These are phyloP conservation scores for Choloepus hoffmanni DNA, from an alignment of 2,113 vertebrate genomes.

Conservation along the genomic window DNA sequence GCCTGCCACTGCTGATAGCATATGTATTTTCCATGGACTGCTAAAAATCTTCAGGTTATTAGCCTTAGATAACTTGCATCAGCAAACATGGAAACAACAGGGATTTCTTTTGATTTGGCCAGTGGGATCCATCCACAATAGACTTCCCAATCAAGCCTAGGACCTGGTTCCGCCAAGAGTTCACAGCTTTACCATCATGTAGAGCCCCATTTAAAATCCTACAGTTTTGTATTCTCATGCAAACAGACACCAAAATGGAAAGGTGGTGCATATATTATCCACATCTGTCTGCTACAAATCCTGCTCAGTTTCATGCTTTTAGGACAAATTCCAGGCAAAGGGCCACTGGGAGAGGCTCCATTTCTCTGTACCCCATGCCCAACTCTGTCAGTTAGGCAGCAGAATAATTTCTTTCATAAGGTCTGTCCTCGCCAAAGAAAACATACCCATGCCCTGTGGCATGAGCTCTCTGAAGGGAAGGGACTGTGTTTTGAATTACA, in stretches of 20 bases:
- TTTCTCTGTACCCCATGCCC: conserved; percentile 88
- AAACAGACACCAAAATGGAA: conserved; percentile 82
- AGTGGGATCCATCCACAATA: not conserved
- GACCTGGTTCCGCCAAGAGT: not conserved
- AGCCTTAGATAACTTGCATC: not conserved
- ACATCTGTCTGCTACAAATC: conserved; percentile 86
- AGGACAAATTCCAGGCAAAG: conserved; percentile 88
- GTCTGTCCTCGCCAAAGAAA: conserved; percentile 87
- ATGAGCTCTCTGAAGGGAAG: conserved; percentile 83
- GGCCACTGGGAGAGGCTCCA: conserved; percentile 88
- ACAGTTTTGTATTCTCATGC: conserved; percentile 48
- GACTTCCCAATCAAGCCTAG: not conserved
- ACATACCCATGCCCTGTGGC: conserved; percentile 86
- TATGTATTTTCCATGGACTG: not conserved
- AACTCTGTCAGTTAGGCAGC: conserved; percentile 87
- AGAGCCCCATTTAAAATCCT: not conserved
- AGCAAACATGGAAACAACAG: not conserved
- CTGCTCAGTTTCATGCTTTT: conserved; percentile 84
- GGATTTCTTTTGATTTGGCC: not conserved
- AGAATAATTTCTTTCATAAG: conserved; percentile 89
- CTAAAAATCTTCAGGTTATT: not conserved
- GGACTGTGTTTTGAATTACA: conserved; percentile 84
- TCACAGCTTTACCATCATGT: not conserved
- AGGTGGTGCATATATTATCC: conserved; percentile 75
- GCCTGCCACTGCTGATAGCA: not conserved